Evolutionary conservation across 2,888 invertebrate species (phyloP), one percentile per base, ranked within the genome.

Genomic region (Diarsia brunnea): DNA sequence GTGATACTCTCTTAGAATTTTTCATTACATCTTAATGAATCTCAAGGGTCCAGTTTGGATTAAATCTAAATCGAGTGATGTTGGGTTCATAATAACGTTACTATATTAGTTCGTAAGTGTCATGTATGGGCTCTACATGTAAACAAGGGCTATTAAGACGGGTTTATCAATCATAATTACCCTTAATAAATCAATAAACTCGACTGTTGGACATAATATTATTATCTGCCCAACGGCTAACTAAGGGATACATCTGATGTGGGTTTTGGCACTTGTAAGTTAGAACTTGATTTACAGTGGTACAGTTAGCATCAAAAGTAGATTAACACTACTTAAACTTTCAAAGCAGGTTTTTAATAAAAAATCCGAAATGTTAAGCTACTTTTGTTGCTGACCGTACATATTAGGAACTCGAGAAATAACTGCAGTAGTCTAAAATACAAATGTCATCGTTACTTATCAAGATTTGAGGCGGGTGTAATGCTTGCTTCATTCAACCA

Each of bases 131-230:
- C 27, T 31, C 7, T 19, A 43, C 24, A 16, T 21, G 7, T 51
- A 64, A 73, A 81, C 63, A 81, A 64, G 43, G 38, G 53, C 2
- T 24, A 0, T 47, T 24, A 7, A 60, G 38, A 75, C 27, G n/a
- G 60, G 24, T 14, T 14, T 47, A 81, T 81, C 81, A 75, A 78
- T 78, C 76, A 43, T 63, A 75, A 75, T 73, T 31, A 53, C n/a
- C 76, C 61, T 31, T 78, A 67, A 75, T 67, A 63, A 78, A 81
- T 80, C 81, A 73, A 78, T 77, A 64, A 79, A 45, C 63, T 55
- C 53, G n/a, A 43, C 75, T 14, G 27, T 81, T 61, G 16, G 61
- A 61, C 16, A 60, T 63, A 43, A 43, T 38, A n/a, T 51, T 49
- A 49, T 45, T 24, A 71, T 66, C 75, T 55, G 51, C 21, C 38